Base-by-base conservation (phyloP, 2,797 vertebrate genomes). In the Thunnus albacares region DNA sequence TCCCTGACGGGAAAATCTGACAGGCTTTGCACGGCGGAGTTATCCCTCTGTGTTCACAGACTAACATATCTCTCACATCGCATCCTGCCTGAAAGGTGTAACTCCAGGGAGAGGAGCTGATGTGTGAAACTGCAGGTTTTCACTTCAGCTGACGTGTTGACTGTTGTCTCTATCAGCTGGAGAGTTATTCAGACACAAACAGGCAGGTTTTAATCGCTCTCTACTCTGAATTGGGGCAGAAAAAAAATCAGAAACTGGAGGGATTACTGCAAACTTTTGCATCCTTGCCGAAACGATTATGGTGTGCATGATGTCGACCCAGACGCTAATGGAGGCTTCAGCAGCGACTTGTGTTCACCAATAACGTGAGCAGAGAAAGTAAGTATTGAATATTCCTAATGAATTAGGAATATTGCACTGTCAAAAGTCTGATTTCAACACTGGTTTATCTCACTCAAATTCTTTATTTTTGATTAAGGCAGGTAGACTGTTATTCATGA, bases 1-100 rank as follows among this genome's bases (percentile, higher is more conserved):
- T 92, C 71, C 77, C 82, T 69, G 75, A 83, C 69, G 56, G 79
- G 81, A 79, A 75, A 75, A 82, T 74, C 84, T 82, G 81, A 58
- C 75, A 77, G 83, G 64, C 77, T 85, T 60, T 49, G 55, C 52
- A 49, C 38, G 15, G 43, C 35, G 28, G 28, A 38, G 63, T 67
- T 14, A 43, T 43, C 41, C 3, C 41, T 43, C 13, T 24, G 80
- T 56, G 68, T 74, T 82, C 52, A 72, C 67, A 76, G 75, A 66
- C 13, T 70, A 38, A 47, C 75, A 45, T 55, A 33, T 86, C 58
- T 62, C 56, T 71, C 76, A 11, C 79, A 30, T 57, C 62, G 1
- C 86, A 67, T 66, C 58, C 73, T 14, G 53, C 43, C 65, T 47
- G 65, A 53, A 43, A 79, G 70, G 26, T 53, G 57, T 3, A 18